Conservation (phyloP, 2,797 vertebrate genomes). For the Dicrostonyx torquatus region DNA sequence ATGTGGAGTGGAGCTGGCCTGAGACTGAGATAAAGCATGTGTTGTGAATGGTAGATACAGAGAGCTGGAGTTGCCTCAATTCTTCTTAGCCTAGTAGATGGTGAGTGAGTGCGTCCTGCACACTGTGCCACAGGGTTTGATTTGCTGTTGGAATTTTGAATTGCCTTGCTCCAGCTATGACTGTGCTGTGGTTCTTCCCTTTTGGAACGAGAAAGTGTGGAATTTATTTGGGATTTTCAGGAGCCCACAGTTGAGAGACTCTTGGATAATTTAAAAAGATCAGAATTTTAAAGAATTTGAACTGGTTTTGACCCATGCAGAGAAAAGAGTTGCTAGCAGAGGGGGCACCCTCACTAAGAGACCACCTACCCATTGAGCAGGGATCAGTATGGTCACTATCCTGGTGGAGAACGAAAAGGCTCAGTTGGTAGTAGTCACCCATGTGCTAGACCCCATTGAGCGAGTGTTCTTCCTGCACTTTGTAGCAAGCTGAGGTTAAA, state of each 20-base stretch:
- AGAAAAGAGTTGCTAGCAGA: background rate
- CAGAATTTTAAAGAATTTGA: background rate
- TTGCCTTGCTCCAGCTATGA: background rate
- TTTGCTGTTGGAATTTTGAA: background rate
- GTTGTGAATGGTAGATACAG: background rate
- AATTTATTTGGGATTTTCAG: background rate
- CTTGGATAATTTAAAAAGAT: background rate
- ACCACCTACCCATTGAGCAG: background rate
- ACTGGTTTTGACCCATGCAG: background rate
- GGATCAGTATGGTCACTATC: background rate
- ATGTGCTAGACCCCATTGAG: fast-evolving
- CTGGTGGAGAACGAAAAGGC: background rate
- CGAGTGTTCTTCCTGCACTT: background rate
- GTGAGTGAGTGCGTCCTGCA: no score
- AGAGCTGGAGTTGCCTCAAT: background rate
- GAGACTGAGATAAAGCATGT: background rate
- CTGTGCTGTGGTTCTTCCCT: background rate
- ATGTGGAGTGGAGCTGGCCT: no score
- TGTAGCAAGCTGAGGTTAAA: background rate
- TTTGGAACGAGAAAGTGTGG: background rate
- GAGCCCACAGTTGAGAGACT: background rate
- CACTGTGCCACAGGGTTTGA: background rate
- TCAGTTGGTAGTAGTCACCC: background rate
- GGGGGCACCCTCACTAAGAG: background rate
- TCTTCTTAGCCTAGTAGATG: background rate